Evolutionary conservation across 2,113 vertebrate genomes (phyloP).

Genomic region (Oriolus oriolus): DNA sequence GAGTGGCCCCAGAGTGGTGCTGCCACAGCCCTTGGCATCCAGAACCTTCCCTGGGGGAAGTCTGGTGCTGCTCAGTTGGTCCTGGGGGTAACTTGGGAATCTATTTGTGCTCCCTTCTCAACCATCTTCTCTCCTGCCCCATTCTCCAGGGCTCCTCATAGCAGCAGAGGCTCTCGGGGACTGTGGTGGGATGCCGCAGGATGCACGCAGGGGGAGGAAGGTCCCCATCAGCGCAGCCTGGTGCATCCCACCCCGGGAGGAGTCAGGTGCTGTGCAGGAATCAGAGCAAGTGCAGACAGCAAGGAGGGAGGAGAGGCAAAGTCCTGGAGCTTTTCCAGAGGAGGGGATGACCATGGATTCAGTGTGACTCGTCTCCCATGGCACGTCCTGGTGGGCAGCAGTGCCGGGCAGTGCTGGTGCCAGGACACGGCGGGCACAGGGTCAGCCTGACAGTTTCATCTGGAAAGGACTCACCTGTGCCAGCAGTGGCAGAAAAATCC

Average conservation of each 20-base stretch:
- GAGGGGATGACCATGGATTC: background rate
- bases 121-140: background rate
- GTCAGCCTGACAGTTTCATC: background rate
- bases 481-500: background rate
- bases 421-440: accelerated
- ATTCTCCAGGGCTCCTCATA: background rate
- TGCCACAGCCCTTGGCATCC: background rate
- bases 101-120: background rate
- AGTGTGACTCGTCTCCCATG: accelerated
- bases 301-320: background rate
- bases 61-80: background rate
- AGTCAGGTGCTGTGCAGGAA: background rate
- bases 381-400: background rate
- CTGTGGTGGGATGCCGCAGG: background rate
- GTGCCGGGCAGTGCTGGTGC: background rate
- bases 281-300: background rate
- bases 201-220: accelerated
- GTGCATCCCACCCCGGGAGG: background rate
- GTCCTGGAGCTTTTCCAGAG: background rate
- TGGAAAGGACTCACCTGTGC: background rate
- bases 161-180: background rate
- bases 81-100: background rate
- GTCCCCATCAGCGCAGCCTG: background rate
- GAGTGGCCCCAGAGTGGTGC: background rate
- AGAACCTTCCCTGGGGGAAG: background rate